Evolutionary conservation across 2,113 vertebrate species (phyloP), one percentile per base, ranked within the genome.

Genomic region (Eptesicus fuscus): DNA sequence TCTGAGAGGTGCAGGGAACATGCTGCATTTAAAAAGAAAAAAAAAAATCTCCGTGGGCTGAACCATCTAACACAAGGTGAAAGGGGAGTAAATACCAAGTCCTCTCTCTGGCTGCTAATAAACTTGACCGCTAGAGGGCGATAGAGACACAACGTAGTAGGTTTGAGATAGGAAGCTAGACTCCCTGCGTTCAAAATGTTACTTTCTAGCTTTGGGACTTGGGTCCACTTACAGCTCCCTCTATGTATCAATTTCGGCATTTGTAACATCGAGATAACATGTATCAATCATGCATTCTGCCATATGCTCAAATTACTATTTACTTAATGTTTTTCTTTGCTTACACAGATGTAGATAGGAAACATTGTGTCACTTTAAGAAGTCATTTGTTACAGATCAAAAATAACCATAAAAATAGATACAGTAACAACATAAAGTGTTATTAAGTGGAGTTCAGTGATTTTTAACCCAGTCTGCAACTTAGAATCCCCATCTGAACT

Each of bases 361-460:
- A 87, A 96, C 93, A 84, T 51, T 90, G 86, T 94, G 28, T 94
- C 77, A 22, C n/a, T 61, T 76, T 23, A 44, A 63, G 9, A 88
- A 92, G 56, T 65, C 47, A 73, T n/a, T 71, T 69, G 85, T 37
- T 25, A 51, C 7, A 69, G 40, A 78, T 78, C 16, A 67, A 74
- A 94, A 87, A 37, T 40, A 88, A 40, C 42, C 22, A 67, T 44
- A 71, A 56, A 89, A 86, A 37, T 83, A 47, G 84, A 92, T 51
- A 95, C 73, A 83, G 67, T 73, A 82, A 51, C 84, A 93, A 51
- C 9, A 35, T 73, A 35, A 63, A 76, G 11, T 40, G 69, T 61
- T 73, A 40, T 13, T 47, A 44, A 79, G 20, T 47, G 20, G 6
- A 51, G 44, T 44, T 42, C 7, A 37, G 49, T 32, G 73, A 51